Conservation (phyloP, 2,888 invertebrate species). For the Orgyia antiqua region DNA sequence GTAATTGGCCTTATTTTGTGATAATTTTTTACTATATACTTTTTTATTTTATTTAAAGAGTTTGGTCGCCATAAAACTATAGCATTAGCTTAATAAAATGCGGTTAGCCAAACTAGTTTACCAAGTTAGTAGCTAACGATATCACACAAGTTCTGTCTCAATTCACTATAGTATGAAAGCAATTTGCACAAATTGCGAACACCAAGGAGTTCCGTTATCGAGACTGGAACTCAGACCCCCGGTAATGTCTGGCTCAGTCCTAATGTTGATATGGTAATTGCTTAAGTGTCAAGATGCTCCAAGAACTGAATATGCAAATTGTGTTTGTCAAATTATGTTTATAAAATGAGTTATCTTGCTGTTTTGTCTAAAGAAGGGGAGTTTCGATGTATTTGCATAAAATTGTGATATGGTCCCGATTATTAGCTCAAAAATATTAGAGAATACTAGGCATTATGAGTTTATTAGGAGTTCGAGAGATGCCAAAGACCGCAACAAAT, state of each 20-base stretch:
- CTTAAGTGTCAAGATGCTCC: constrained; percentile 24
- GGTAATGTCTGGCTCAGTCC: constrained; percentile 15
- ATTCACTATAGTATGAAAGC: constrained; percentile 43
- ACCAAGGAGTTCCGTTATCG: constrained; percentile 42
- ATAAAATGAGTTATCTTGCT: too few species aligned
- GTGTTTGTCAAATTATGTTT: constrained; percentile 5
- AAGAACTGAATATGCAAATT: constrained; percentile 8
- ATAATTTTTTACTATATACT: too few species aligned
- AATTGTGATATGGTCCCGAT: too few species aligned
- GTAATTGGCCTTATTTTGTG: too few species aligned
- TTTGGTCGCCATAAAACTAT: too few species aligned
- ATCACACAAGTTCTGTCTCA: constrained; percentile 43
- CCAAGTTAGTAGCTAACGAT: constrained; percentile 42
- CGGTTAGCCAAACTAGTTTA: constrained; percentile 26
- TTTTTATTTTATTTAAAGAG: too few species aligned
- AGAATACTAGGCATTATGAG: too few species aligned
- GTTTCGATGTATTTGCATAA: too few species aligned
- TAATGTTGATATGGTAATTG: constrained; percentile 26
- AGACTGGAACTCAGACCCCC: constrained; percentile 19
- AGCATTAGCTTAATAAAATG: constrained; percentile 19
- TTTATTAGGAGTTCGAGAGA: too few species aligned
- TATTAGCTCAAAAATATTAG: too few species aligned
- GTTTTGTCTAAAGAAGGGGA: too few species aligned
- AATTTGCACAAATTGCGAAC: constrained; percentile 59
- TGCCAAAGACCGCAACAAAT: too few species aligned